These are phyloP conservation scores for Rhinatrema bivittatum DNA, from an alignment of 2,797 vertebrate species.

Conservation along the genomic window DNA sequence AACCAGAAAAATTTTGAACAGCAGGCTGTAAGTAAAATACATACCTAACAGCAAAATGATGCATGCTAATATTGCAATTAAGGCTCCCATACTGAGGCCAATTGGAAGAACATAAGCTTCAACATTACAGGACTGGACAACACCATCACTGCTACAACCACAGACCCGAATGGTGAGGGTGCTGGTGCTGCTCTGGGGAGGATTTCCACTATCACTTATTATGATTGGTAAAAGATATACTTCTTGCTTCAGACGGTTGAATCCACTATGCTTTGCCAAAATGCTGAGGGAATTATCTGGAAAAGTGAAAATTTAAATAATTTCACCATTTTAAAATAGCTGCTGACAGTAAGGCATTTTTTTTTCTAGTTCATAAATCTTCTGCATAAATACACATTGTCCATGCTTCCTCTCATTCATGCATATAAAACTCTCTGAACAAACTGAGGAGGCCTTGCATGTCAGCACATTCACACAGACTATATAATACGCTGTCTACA, in stretches of 20 bases:
- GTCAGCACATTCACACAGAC: no score
- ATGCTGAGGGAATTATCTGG: slow-evolving; percentile 94
- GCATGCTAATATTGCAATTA: slow-evolving; percentile 95
- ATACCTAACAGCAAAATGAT: slow-evolving; percentile 90
- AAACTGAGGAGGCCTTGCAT: no score
- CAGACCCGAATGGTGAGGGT: slow-evolving; percentile 95
- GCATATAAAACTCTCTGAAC: no score
- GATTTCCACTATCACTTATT: slow-evolving; percentile 87
- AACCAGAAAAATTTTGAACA: neutral
- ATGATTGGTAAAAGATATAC: slow-evolving; percentile 89
- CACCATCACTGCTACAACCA: slow-evolving; percentile 86
- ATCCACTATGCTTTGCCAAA: slow-evolving; percentile 86
- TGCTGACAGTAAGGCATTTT: neutral
- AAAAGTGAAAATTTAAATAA: slow-evolving; percentile 23
- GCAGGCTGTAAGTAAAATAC: slow-evolving; percentile 21
- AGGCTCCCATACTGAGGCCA: slow-evolving; percentile 94
- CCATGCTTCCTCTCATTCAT: neutral
- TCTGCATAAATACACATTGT: neutral
- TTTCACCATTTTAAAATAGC: slow-evolving; percentile 3
- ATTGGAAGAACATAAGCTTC: slow-evolving; percentile 93
- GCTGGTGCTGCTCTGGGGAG: slow-evolving; percentile 94
- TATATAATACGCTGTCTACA: no score
- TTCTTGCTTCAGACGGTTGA: slow-evolving; percentile 92
- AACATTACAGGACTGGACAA: slow-evolving; percentile 89
- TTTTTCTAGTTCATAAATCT: neutral